Base-by-base conservation (phyloP, 92 coral and sea anemone species). In the Muricea muricata region DNA sequence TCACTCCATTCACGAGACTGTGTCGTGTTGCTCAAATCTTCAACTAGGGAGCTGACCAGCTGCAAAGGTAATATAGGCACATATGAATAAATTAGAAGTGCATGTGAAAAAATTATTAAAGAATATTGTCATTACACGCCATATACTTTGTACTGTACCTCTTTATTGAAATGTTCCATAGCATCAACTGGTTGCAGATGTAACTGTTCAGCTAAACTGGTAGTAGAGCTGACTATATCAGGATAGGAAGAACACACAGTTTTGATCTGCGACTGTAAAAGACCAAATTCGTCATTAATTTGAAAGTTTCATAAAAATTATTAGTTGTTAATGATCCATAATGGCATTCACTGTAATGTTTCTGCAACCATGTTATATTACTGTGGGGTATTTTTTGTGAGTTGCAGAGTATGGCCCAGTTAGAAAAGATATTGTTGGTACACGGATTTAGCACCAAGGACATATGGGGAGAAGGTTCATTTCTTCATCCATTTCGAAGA, bases 1-100 rank as follows among this genome's bases (percentile, higher is more conserved):
- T 65, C 29, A 78, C 76, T 87, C 94, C 93, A 89, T 21, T 12
- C 42, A 52, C 73, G 86, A 58, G 84, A 86, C 42, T 73, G 65
- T 30, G 73, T 39, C 26, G 37, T 30, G 13, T 66, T 57, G 28
- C 77, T 68, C 63, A 93, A 78, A 61, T 95, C 98, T 56, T 48
- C 85, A 23, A 94, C 94, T 26, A 95, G 11, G 3, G 98, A 95
- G 20, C 73, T 80, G 10, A 89, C 91, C 28, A 95, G 63, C 98
- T 95, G 70, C 26, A 73, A 35, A 15, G 11, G 3, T 45, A 1
- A 0, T 12, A 37, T 26, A 6, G 4, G 32, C 24, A n/a, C n/a
- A n/a, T n/a, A n/a, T n/a, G n/a, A n/a, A n/a, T n/a, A n/a, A n/a
- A n/a, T n/a, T n/a, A n/a, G n/a, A n/a, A n/a, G n/a, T n/a, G n/a